Evolutionary conservation across 2,113 vertebrate genomes (phyloP).

Genomic region (Paralichthys olivaceus): DNA sequence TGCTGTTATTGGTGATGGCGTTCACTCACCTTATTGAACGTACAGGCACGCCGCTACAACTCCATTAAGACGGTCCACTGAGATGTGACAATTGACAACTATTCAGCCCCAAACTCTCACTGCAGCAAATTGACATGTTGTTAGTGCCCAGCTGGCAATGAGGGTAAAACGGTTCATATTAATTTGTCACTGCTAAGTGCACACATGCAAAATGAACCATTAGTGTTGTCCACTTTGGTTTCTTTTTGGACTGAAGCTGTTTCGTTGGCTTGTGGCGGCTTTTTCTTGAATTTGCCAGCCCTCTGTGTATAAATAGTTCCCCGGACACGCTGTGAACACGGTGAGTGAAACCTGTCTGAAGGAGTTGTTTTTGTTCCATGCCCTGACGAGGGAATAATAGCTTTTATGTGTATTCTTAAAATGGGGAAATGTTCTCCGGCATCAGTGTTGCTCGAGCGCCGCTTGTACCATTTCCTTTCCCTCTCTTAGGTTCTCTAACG

Average conservation of each 20-base stretch:
- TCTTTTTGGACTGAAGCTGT: not conserved
- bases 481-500: slow-evolving; percentile 13
- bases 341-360: slow-evolving; percentile 39
- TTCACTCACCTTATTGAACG: slow-evolving; percentile 33
- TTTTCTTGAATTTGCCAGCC: not conserved
- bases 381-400: slow-evolving; percentile 57
- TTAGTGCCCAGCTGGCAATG: not conserved
- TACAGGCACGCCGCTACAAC: slow-evolving; percentile 16
- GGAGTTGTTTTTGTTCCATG: slow-evolving; percentile 40
- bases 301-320: not conserved
- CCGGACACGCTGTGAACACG: slow-evolving; percentile 20
- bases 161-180: not conserved
- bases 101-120: not conserved
- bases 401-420: slow-evolving; percentile 23
- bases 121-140: not conserved
- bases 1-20: slow-evolving; percentile 19
- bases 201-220: not conserved
- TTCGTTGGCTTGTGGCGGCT: not conserved
- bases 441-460: not conserved
- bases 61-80: slow-evolving; percentile 21
- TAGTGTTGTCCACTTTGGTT: not conserved
- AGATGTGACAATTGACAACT: not conserved
- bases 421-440: not conserved
- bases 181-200: slow-evolving; percentile 2
- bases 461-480: slow-evolving; percentile 28